A percentile compares a stretch with the other conserved stretches of the same genome.
Evolutionary conservation across 2,888 invertebrate genomes (phyloP).

Genomic region (Xestia xanthographa): DNA sequence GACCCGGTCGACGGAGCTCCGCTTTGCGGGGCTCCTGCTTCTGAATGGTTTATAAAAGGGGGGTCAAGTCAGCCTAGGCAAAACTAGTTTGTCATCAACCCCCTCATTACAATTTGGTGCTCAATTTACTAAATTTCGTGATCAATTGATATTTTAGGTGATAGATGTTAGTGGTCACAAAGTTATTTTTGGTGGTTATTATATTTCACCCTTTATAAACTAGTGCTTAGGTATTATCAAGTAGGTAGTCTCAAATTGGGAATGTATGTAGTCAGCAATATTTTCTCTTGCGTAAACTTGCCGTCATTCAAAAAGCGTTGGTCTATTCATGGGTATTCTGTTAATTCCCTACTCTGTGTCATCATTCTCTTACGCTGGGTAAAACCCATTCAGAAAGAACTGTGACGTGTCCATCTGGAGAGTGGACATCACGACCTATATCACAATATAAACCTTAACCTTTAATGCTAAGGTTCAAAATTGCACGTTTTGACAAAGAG

Average conservation of each 20-base stretch:
- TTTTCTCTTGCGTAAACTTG: background rate
- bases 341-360: conserved; percentile 19
- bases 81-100: too few species aligned
- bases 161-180: too few species aligned
- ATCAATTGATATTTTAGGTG: too few species aligned
- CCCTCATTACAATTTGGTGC: too few species aligned
- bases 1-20: too few species aligned
- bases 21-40: too few species aligned
- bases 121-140: too few species aligned
- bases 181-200: too few species aligned
- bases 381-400: conserved; percentile 62
- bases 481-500: conserved; percentile 5
- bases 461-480: background rate
- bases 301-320: background rate
- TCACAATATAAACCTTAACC: conserved; percentile 19
- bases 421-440: conserved; percentile 29
- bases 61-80: too few species aligned
- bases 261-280: background rate
- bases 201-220: background rate
- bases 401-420: conserved; percentile 58
- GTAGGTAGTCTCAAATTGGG: background rate
- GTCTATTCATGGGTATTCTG: conserved; percentile 23
- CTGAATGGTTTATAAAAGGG: too few species aligned
- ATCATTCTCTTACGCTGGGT: conserved; percentile 37
- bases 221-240: background rate